Evolutionary conservation across 2,797 vertebrate genomes (phyloP), one percentile per base, ranked within the genome.

Genomic region (Hoplostethus mediterraneus): DNA sequence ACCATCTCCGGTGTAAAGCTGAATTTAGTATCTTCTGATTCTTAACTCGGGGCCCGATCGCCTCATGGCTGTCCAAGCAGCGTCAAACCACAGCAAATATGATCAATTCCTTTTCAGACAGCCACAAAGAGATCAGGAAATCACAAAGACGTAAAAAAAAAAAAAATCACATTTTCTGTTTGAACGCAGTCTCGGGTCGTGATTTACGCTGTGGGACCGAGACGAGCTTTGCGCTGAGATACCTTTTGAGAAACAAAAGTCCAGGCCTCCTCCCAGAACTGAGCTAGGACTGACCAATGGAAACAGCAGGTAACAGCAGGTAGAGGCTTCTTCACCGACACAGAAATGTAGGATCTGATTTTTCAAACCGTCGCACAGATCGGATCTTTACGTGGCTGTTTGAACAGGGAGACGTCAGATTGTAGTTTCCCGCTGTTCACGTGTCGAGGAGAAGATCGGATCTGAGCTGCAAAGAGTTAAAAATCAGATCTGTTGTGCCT

Each of bases 231-330:
- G 21, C 0, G 0, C 63, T 63, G 57, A 16, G 9, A 66, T 30
- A 6, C 1, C 16, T 67, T 67, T 61, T 33, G 76, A 52, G 14
- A 70, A 33, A 67, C 16, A 3, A 14, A 54, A 45, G 40, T 65
- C 1, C 0, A 56, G 64, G 64, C 40, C 70, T 80, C 57, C 55
- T 70, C 1, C 72, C 40, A 65, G 11, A 75, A 75, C 42, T 21
- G 0, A 5, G 0, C 0, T 11, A 58, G 56, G 52, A 73, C 38
- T 3, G 6, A 53, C 49, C 0, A 6, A 57, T 17, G 21, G 67
- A 28, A 14, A 51, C 45, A 53, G 52, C 30, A 47, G 56, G 31
- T 33, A 33, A 6, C 4, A 5, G 4, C 33, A 6, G 6, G 33
- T 6, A 33, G 33, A 33, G 33, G 33, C 33, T 33, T 33, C 33